A percentile compares a stretch with the other conserved stretches of the same genome.
Evolutionary conservation across 2,113 vertebrate species (phyloP).

Genomic region (Amphiprion ocellaris): DNA sequence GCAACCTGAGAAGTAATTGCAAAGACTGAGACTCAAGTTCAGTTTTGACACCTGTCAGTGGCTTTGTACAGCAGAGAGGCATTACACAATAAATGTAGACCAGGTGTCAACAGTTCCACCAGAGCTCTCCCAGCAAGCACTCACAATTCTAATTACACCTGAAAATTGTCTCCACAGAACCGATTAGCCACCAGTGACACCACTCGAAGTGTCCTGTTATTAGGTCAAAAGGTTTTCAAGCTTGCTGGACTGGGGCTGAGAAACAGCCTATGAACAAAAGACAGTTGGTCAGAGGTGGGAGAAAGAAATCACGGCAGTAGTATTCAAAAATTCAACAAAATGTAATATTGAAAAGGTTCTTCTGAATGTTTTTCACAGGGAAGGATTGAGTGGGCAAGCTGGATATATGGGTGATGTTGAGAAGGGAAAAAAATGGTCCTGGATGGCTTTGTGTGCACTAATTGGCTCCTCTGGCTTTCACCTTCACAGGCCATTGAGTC

Average conservation of each 20-base stretch:
- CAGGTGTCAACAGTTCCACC: conserved; percentile 32
- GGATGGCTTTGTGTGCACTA: conserved; percentile 53
- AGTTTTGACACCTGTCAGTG: not conserved
- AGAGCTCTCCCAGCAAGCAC: conserved; percentile 10
- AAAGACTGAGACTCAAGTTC: not conserved
- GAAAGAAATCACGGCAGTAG: not conserved
- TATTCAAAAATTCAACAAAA: conserved; percentile 4
- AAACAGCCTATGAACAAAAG: not conserved
- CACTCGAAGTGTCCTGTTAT: not conserved
- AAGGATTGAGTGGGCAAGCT: not conserved
- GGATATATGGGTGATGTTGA: not conserved
- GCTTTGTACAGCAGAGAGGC: not conserved
- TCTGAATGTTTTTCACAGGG: not conserved
- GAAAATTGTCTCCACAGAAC: conserved; percentile 39
- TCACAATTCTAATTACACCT: conserved; percentile 36
- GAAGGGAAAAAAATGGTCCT: conserved; percentile 1
- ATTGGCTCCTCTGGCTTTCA: conserved; percentile 75
- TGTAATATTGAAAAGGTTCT: conserved; percentile 12
- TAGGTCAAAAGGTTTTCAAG: conserved; percentile 19
- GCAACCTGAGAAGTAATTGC: not conserved
- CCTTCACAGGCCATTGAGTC: conserved; percentile 67
- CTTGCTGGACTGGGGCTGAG: not conserved
- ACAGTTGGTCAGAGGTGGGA: not conserved
- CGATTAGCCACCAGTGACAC: conserved; percentile 38
- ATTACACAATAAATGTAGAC: not conserved